Evolutionary conservation across 2,797 vertebrate genomes (phyloP).

Genomic region (Coilia nasus): DNA sequence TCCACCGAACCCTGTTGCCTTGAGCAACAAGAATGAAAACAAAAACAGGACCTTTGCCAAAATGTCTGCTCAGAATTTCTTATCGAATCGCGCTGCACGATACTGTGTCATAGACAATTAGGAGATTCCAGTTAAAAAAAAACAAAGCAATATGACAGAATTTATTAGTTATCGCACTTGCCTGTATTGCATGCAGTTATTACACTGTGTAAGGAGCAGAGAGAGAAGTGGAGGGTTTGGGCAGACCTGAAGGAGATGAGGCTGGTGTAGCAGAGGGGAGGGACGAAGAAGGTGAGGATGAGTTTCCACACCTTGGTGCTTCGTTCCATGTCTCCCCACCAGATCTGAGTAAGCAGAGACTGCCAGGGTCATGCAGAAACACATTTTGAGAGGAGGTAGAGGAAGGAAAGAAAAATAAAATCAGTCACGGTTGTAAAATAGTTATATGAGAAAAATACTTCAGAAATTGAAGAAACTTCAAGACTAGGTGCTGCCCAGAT

Average conservation of each 20-base stretch:
- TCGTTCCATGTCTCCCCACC: constrained; percentile 90
- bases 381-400: background rate
- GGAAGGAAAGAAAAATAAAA: background rate
- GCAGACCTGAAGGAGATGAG: constrained; percentile 85
- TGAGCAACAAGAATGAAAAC: no score
- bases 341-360: constrained; percentile 88
- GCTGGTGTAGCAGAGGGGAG: constrained; percentile 82
- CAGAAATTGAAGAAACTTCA: background rate
- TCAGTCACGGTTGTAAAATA: background rate
- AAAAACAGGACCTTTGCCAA: no score
- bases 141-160: no score
- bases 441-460: no score
- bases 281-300: constrained; percentile 81
- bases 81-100: no score
- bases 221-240: background rate
- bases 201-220: no score
- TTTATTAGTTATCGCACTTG: no score
- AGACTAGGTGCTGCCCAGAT: background rate
- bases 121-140: no score
- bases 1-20: no score
- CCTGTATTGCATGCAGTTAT: no score
- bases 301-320: constrained; percentile 84
- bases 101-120: no score
- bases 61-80: no score
- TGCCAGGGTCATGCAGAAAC: constrained; percentile 43